Conservation (phyloP, 2,797 vertebrate genomes). For the Rhyacichthys aspro region DNA sequence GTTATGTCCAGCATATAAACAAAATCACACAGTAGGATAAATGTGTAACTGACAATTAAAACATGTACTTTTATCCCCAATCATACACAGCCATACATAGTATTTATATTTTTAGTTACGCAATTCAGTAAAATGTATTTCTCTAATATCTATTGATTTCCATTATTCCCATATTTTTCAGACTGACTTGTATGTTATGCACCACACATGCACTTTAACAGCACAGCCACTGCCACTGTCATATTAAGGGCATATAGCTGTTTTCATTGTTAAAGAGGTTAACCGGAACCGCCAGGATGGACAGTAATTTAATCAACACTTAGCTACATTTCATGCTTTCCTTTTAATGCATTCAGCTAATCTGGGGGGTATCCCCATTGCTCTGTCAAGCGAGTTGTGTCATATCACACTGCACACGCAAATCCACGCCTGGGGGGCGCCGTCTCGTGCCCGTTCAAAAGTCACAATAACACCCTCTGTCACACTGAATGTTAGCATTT, state of each 20-base stretch:
- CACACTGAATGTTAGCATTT: conserved; percentile 75
- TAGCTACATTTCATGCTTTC: conserved; percentile 61
- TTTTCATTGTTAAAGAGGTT: conserved; percentile 67
- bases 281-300: conserved; percentile 63
- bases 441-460: conserved; percentile 65
- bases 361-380: conserved; percentile 64
- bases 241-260: conserved; percentile 43
- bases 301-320: conserved; percentile 70
- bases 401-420: conserved; percentile 59
- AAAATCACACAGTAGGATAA: not conserved
- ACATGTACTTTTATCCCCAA: too few relatives aligned
- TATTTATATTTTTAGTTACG: conserved; percentile 3
- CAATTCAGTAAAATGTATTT: too few relatives aligned
- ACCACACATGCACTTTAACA: not conserved
- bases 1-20: not conserved
- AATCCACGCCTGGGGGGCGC: conserved; percentile 61
- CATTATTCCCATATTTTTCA: not conserved
- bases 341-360: conserved; percentile 64
- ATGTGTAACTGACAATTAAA: too few relatives aligned
- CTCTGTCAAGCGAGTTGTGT: conserved; percentile 70
- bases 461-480: conserved; percentile 75
- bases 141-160: not conserved
- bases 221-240: conserved; percentile 36
- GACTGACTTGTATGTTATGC: not conserved
- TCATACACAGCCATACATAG: not conserved